Evolutionary conservation across 1,140 invertebrate species (phyloP).

Genomic region (Zophobas morio): DNA sequence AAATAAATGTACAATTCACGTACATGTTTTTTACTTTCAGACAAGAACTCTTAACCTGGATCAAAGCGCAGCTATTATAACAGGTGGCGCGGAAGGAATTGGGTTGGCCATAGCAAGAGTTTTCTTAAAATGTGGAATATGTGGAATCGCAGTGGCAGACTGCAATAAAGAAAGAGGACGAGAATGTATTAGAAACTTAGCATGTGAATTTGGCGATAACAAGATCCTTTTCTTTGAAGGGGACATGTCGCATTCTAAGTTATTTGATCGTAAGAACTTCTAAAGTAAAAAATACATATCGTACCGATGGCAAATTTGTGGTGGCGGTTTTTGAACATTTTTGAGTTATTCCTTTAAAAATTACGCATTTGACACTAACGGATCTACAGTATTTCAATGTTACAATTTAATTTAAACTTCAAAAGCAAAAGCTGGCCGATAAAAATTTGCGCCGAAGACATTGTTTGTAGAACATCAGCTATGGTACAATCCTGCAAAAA

Average conservation of each 20-base stretch:
- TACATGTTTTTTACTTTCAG: background rate
- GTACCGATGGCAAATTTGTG: too few species aligned
- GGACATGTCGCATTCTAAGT: conserved; percentile 63
- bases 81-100: conserved; percentile 60
- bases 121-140: conserved; percentile 55
- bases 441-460: too few species aligned
- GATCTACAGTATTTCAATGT: too few species aligned
- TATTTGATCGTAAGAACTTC: conserved; percentile 52
- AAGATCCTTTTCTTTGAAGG: conserved; percentile 63
- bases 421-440: too few species aligned
- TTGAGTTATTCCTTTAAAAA: too few species aligned
- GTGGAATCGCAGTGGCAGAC: conserved; percentile 56
- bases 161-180: conserved; percentile 54
- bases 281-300: background rate
- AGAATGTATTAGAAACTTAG: conserved; percentile 50
- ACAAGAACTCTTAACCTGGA: conserved; percentile 6
- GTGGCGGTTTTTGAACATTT: too few species aligned
- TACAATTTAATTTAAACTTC: too few species aligned
- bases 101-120: conserved; percentile 57
- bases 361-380: too few species aligned
- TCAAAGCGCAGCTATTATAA: conserved; percentile 57
- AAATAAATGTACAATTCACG: background rate
- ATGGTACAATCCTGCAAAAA: too few species aligned
- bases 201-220: conserved; percentile 63
- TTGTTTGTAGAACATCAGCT: too few species aligned